Conservation (phyloP, 2,797 vertebrate species). For the Tokudaia tokunoshimensis region DNA sequence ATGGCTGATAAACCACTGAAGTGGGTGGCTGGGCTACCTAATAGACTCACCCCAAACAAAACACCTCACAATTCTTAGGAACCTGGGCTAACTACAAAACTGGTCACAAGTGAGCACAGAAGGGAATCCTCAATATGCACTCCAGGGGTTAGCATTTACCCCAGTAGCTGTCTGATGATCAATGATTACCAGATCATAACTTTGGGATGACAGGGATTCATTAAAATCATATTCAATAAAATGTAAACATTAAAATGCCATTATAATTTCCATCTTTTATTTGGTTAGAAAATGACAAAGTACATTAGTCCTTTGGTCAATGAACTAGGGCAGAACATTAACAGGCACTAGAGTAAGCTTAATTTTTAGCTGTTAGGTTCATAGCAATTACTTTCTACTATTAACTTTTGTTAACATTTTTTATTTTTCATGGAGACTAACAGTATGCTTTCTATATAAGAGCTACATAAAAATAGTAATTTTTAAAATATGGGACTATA, state of each 20-base stretch:
- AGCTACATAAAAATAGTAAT: constrained; percentile 64
- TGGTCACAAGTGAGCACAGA: constrained; percentile 3
- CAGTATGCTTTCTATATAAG: constrained; percentile 50
- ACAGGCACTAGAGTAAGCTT: constrained; percentile 77
- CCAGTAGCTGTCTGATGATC: constrained; percentile 32
- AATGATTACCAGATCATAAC: constrained; percentile 62
- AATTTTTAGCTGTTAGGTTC: constrained; percentile 73
- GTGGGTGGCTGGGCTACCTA: constrained; percentile 15
- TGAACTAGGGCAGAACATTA: constrained; percentile 76
- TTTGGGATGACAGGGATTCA: constrained; percentile 62
- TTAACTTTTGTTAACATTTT: constrained; percentile 82
- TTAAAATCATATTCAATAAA: constrained; percentile 79
- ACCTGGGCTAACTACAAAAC: constrained; percentile 25
- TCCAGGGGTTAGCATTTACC: constrained; percentile 5
- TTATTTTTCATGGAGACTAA: constrained; percentile 65
- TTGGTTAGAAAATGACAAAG: constrained; percentile 76
- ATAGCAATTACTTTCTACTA: constrained; percentile 80
- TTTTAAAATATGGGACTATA: neutral
- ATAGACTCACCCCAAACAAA: constrained; percentile 15
- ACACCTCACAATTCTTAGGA: neutral
- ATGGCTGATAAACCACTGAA: constrained; percentile 35
- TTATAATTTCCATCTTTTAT: constrained; percentile 72
- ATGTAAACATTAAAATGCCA: constrained; percentile 81
- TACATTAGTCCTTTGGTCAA: constrained; percentile 80
- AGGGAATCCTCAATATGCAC: neutral